Percentiles rank a stretch among this genome's conserved stretches.
phyloP scores from a whole-genome alignment of 2,113 vertebrate genomes.

The Sebastes fasciatus region DNA sequence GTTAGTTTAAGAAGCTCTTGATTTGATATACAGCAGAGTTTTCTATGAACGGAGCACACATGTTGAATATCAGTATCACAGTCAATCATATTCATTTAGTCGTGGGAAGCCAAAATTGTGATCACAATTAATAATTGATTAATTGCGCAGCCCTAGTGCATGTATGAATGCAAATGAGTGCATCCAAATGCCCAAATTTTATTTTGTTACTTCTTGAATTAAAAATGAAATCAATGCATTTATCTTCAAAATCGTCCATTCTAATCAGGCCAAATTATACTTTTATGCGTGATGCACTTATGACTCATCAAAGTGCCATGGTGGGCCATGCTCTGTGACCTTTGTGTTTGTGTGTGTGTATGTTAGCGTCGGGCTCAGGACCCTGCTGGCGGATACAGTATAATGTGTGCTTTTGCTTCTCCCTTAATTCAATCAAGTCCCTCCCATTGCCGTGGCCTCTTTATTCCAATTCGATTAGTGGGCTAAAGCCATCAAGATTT shows the following conservation, averaged over 20 bases:
- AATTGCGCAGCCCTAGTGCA: background rate
- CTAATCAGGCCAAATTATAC: slow-evolving; percentile 48
- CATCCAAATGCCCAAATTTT: background rate
- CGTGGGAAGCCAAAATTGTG: too few species aligned
- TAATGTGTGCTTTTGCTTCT: slow-evolving; percentile 90
- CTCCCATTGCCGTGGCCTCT: slow-evolving; percentile 92
- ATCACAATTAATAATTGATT: too few species aligned
- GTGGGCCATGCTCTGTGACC: slow-evolving; percentile 48
- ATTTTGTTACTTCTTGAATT: background rate
- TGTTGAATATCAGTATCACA: too few species aligned
- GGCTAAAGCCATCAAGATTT: slow-evolving; percentile 99
- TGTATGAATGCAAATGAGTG: slow-evolving; percentile 18
- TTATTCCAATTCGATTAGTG: slow-evolving; percentile 99
- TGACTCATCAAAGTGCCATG: slow-evolving; percentile 62
- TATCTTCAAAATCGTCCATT: slow-evolving; percentile 4
- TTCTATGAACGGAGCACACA: too few species aligned
- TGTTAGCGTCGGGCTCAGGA: slow-evolving; percentile 83
- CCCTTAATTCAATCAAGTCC: slow-evolving; percentile 96
- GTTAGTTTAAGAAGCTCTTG: too few species aligned
- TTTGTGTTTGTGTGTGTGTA: slow-evolving; percentile 54
- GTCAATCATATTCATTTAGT: too few species aligned
- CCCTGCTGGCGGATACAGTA: slow-evolving; percentile 90
- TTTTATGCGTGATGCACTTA: slow-evolving; percentile 42
- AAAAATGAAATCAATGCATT: slow-evolving; percentile 19
- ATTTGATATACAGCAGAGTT: too few species aligned